Evolutionary conservation across 2,888 invertebrate genomes (phyloP).

Genomic region (Ornithoptera priamus): DNA sequence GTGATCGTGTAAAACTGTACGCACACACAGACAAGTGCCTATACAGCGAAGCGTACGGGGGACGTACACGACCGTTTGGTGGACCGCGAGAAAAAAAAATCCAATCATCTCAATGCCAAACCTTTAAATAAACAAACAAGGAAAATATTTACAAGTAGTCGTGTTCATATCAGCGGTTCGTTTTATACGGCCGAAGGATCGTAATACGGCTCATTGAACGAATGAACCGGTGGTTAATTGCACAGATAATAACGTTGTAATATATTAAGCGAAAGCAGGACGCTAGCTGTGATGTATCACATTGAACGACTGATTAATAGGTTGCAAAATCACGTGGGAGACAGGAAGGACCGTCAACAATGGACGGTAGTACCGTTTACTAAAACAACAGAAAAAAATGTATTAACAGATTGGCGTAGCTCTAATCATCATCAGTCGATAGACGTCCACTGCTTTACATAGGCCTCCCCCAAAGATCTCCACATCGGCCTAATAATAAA

Average conservation of each 20-base stretch:
- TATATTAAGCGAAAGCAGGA: slow-evolving; percentile 8
- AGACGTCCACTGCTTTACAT: no score
- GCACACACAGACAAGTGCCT: not conserved
- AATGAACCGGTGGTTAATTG: slow-evolving; percentile 14
- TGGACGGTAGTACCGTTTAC: not conserved
- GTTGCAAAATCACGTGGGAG: not conserved
- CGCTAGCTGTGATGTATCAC: slow-evolving; percentile 1
- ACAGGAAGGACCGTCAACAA: not conserved
- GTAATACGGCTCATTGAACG: slow-evolving; percentile 7
- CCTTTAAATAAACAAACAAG: no score
- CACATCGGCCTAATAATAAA: no score
- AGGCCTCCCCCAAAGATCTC: no score
- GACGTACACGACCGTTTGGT: not conserved
- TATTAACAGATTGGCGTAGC: not conserved
- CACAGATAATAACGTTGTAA: slow-evolving; percentile 10
- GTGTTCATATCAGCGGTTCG: not conserved
- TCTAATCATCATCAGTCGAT: no score
- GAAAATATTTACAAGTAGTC: not conserved
- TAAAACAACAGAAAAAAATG: not conserved
- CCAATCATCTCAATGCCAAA: not conserved
- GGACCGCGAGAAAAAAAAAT: not conserved
- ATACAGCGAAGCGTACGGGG: not conserved
- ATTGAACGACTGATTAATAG: not conserved
- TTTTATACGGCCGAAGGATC: not conserved
- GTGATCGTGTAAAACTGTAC: slow-evolving; percentile 16